Percentiles rank a stretch among this genome's conserved stretches.
phyloP scores from a whole-genome alignment of 2,888 invertebrate genomes.

The Merodon equestris region DNA sequence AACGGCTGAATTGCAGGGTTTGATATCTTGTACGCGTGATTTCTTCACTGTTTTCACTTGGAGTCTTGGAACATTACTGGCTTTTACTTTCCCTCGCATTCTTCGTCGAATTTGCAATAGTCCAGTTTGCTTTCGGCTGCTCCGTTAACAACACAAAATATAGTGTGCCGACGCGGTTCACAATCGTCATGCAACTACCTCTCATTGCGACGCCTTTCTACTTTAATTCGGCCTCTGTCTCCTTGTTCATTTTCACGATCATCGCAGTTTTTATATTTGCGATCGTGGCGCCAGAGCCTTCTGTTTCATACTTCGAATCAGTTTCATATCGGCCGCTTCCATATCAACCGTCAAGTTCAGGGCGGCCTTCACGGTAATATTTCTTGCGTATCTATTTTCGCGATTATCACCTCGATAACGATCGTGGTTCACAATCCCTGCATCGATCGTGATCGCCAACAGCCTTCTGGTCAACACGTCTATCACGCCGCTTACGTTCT shows the following conservation, averaged over 20 bases:
- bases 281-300: constrained; percentile 78
- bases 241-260: constrained; percentile 66
- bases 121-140: too few relatives aligned
- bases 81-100: too few relatives aligned
- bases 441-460: constrained; percentile 42
- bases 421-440: constrained; percentile 17
- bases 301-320: constrained; percentile 85
- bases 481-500: constrained; percentile 72
- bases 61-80: too few relatives aligned
- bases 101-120: too few relatives aligned
- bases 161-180: constrained; percentile 70
- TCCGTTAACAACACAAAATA: too few relatives aligned
- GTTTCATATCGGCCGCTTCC: constrained; percentile 80
- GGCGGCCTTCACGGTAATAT: constrained; percentile 71
- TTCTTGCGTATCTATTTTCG: constrained; percentile 64
- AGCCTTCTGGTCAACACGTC: constrained; percentile 70
- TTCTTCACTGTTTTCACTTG: too few relatives aligned
- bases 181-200: constrained; percentile 70
- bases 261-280: constrained; percentile 49
- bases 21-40: too few relatives aligned
- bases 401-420: constrained; percentile 60
- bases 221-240: constrained; percentile 66
- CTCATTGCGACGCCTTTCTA: constrained; percentile 69
- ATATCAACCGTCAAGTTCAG: constrained; percentile 70
- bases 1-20: too few relatives aligned